Evolutionary conservation across 2,113 vertebrate species (phyloP), one percentile per base, ranked within the genome.

Genomic region (Stigmatopora nigra): DNA sequence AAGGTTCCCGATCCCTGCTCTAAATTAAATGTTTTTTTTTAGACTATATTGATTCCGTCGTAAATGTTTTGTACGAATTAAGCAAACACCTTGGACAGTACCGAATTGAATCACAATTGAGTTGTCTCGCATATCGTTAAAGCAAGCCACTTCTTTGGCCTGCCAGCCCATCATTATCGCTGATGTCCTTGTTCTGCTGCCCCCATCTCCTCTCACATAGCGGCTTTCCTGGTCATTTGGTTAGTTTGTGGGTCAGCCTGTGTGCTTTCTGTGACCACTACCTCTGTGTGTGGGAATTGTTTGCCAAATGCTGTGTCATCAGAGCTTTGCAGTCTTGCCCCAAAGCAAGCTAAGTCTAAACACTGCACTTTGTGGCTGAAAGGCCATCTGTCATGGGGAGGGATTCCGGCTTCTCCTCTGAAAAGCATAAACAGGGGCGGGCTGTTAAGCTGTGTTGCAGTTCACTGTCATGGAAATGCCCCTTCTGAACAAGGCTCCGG

Each of bases 381-480:
- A 84, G 83, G 83, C 88, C 90, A 90, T 91, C 89, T 91, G 90
- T 88, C 83, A 89, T 72, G 46, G 83, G 84, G 80, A 87, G 85
- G 83, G 86, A 89, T 82, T 89, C 81, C 74, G 68, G 81, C 85
- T 83, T 86, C 77, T 87, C 75, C 75, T 85, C 83, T 82, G 83
- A 91, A 86, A 87, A 88, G 83, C 87, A 88, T 89, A 90, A 91
- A 90, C 88, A 88, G 85, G 81, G 85, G 79, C 78, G 79, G 84
- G 81, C 78, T 85, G 80, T 87, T 88, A 89, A 90, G 87, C 84
- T 70, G 48, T 63, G 78, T 78, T 69, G 71, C 82, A 84, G 84
- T 84, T 87, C 87, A 82, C 86, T 90, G 87, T 90, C 86, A 89
- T 89, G 88, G 86, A 90, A 90, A 89, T 88, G 87, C 82, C 81